Evolutionary conservation across 2,113 vertebrate genomes (phyloP).

Genomic region (Polyodon spathula): DNA sequence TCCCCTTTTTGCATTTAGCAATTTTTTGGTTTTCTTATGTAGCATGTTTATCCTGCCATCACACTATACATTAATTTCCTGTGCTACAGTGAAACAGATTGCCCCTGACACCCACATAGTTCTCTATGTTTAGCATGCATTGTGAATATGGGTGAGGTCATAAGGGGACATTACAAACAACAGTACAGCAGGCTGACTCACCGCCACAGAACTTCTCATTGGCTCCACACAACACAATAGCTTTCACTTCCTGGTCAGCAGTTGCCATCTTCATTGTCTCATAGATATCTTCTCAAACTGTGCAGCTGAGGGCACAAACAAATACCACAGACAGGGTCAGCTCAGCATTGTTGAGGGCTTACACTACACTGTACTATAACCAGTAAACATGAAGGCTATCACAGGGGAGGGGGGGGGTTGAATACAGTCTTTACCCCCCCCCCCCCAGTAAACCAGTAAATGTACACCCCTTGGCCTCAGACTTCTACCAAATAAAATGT

Average conservation of each 20-base stretch:
- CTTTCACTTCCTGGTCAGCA: slow-evolving; percentile 60
- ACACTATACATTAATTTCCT: too few species aligned
- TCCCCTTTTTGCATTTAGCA: too few species aligned
- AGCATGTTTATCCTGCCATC: slow-evolving; percentile 29
- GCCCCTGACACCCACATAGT: slow-evolving; percentile 14
- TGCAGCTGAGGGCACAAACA: slow-evolving; percentile 40
- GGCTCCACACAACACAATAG: slow-evolving; percentile 72
- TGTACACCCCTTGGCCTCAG: too few species aligned
- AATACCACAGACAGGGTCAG: background rate
- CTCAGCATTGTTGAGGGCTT: background rate
- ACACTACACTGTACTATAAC: background rate
- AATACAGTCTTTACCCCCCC: too few species aligned
- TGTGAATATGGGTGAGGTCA: too few species aligned
- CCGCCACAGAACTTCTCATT: slow-evolving; percentile 77
- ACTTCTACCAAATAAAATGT: too few species aligned
- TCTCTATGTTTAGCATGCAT: too few species aligned
- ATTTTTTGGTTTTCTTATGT: too few species aligned
- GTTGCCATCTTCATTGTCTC: slow-evolving; percentile 55
- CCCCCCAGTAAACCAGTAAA: too few species aligned
- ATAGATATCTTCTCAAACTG: slow-evolving; percentile 50
- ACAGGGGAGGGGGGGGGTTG: background rate
- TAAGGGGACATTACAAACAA: too few species aligned
- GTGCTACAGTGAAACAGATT: too few species aligned
- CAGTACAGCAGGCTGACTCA: slow-evolving; percentile 33
- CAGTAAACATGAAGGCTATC: background rate